Percentiles rank a stretch among this genome's conserved stretches.
These are phyloP conservation scores for Watsonalla binaria DNA, from an alignment of 2,888 invertebrate species.

Conservation along the genomic window DNA sequence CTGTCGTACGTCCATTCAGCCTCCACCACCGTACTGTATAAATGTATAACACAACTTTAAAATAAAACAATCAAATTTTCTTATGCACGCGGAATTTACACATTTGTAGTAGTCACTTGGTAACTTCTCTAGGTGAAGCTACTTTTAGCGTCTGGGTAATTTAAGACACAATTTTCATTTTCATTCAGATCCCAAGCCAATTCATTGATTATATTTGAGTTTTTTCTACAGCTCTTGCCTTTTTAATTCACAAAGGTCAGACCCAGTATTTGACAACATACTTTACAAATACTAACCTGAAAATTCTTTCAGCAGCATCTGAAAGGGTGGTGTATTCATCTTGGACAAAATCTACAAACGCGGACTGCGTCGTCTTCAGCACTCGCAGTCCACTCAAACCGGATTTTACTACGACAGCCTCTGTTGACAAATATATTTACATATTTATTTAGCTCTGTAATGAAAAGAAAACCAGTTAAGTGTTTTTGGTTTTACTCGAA, in stretches of 20 bases:
- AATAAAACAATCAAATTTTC: constrained; percentile 5
- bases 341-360: constrained; percentile 87
- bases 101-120: no score
- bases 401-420: constrained; percentile 80
- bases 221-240: no score
- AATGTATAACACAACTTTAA: constrained; percentile 2
- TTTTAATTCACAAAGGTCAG: no score
- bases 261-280: no score
- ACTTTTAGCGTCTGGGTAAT: no score
- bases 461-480: no score
- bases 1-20: constrained; percentile 86
- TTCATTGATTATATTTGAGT: no score
- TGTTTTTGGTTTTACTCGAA: no score
- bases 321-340: constrained; percentile 88
- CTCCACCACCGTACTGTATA: constrained; percentile 83
- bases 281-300: constrained; percentile 61
- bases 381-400: constrained; percentile 85
- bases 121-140: no score
- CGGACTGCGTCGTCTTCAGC: constrained; percentile 89
- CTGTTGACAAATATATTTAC: constrained; percentile 28
- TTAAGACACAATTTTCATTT: no score
- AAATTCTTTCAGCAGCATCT: constrained; percentile 86
- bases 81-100: constrained; percentile 9
- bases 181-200: no score
- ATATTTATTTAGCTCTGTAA: no score